Evolutionary conservation across 2,797 vertebrate species (phyloP).

Genomic region (Spheniscus humboldti): DNA sequence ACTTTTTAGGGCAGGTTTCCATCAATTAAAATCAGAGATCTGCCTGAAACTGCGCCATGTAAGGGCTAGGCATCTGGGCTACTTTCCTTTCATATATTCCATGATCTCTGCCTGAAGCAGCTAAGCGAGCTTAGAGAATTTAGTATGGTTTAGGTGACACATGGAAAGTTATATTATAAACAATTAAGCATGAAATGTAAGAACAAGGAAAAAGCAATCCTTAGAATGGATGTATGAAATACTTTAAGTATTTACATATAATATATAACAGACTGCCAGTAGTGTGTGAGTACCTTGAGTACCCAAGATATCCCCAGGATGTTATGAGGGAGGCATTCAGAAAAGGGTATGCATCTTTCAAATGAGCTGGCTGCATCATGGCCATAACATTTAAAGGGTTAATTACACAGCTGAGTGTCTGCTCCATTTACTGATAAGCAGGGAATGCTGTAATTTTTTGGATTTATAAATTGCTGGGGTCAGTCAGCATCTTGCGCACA

Average conservation of each 20-base stretch:
- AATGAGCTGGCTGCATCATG: not conserved
- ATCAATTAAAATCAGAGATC: not conserved
- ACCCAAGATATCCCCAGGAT: not conserved
- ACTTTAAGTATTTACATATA: not conserved
- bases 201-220: not conserved
- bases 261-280: not conserved
- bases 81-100: not conserved
- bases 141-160: not conserved
- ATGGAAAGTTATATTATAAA: not conserved
- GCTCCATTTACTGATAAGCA: slow-evolving; percentile 55
- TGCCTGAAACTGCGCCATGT: not conserved
- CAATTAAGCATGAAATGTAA: not conserved
- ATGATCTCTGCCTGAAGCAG: not conserved
- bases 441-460: slow-evolving; percentile 65
- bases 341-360: not conserved
- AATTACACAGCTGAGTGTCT: slow-evolving; percentile 45
- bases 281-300: not conserved
- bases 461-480: slow-evolving; percentile 68
- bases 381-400: slow-evolving; percentile 38
- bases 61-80: not conserved
- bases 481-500: slow-evolving; percentile 65
- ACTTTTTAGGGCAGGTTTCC: not conserved
- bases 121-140: not conserved
- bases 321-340: not conserved
- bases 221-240: not conserved